Conservation (phyloP, 1,140 invertebrate species). For the Drosophila nigrodunni region DNA sequence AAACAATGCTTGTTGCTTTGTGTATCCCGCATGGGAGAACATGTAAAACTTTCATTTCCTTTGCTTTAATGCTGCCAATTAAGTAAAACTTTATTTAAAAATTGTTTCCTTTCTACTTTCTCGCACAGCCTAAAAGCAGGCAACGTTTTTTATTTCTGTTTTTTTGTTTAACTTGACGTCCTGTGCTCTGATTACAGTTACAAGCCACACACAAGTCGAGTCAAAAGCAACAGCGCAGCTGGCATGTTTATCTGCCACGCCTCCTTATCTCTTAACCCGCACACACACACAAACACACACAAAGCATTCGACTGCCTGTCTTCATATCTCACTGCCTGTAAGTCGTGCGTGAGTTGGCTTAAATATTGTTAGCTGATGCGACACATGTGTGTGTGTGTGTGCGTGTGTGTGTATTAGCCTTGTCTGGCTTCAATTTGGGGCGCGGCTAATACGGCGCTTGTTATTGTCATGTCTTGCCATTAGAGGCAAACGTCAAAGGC, state of each 20-base stretch:
- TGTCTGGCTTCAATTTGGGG: slow-evolving; percentile 51
- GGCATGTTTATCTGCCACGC: slow-evolving; percentile 64
- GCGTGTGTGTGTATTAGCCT: slow-evolving; percentile 52
- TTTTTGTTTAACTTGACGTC: slow-evolving; percentile 17
- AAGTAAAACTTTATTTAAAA: slow-evolving; percentile 59
- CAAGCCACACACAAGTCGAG: slow-evolving; percentile 30
- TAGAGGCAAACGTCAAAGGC: slow-evolving; percentile 59
- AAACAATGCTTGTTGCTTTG: not conserved
- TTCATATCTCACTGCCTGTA: slow-evolving; percentile 7
- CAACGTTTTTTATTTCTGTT: slow-evolving; percentile 56
- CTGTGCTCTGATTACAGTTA: slow-evolving; percentile 73
- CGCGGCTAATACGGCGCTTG: slow-evolving; percentile 61
- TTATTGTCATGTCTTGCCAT: slow-evolving; percentile 81
- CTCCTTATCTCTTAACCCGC: not conserved
- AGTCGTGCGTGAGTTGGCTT: slow-evolving; percentile 70
- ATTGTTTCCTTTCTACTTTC: slow-evolving; percentile 43
- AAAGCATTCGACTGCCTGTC: not conserved
- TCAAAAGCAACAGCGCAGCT: slow-evolving; percentile 53
- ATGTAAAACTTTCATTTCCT: slow-evolving; percentile 19
- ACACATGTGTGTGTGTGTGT: slow-evolving; percentile 23
- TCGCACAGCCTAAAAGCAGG: slow-evolving; percentile 37
- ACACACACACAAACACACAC: slow-evolving; percentile 6
- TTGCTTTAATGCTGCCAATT: slow-evolving; percentile 55
- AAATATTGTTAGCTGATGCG: slow-evolving; percentile 55
- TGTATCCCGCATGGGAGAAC: slow-evolving; percentile 37